Percentiles rank a stretch among this genome's conserved stretches.
phyloP scores from a whole-genome alignment of 2,888 invertebrate genomes.

The Folsomia candida region DNA sequence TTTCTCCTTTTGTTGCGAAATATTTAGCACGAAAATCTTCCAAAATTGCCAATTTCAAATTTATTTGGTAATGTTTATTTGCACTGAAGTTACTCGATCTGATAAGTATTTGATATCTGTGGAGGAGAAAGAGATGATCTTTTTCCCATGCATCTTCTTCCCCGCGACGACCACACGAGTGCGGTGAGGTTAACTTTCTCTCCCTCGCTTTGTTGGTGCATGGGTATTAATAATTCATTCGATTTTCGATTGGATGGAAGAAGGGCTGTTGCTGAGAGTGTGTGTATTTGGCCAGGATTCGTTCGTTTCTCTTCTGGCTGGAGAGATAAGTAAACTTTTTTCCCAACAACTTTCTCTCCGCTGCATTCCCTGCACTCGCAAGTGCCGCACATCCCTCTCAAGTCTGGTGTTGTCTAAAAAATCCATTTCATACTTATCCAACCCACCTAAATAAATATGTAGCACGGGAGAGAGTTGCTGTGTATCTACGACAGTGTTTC shows the following conservation, averaged over 20 bases:
- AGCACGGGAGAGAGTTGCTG: not conserved
- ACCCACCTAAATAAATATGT: not conserved
- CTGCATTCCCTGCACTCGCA: constrained; percentile 10
- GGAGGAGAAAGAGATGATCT: no score
- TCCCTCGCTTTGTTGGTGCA: no score
- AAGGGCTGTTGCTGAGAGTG: not conserved
- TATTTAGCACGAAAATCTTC: no score
- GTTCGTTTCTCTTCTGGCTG: not conserved
- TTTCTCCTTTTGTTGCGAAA: no score
- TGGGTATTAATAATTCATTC: constrained; percentile 13
- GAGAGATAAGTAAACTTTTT: constrained; percentile 8
- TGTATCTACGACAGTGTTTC: no score
- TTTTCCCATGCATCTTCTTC: no score
- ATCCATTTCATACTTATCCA: not conserved
- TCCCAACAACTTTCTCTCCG: not conserved
- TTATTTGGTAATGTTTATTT: no score
- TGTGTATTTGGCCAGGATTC: not conserved
- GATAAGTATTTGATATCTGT: no score
- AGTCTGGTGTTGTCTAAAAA: not conserved
- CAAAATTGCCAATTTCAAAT: no score
- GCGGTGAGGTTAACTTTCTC: no score
- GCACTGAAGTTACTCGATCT: no score
- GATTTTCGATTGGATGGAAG: not conserved
- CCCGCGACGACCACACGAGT: no score
- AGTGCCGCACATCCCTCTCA: constrained; percentile 12